Evolutionary conservation across 2,888 invertebrate genomes (phyloP), one percentile per base, ranked within the genome.

Genomic region (Pammene fasciana): DNA sequence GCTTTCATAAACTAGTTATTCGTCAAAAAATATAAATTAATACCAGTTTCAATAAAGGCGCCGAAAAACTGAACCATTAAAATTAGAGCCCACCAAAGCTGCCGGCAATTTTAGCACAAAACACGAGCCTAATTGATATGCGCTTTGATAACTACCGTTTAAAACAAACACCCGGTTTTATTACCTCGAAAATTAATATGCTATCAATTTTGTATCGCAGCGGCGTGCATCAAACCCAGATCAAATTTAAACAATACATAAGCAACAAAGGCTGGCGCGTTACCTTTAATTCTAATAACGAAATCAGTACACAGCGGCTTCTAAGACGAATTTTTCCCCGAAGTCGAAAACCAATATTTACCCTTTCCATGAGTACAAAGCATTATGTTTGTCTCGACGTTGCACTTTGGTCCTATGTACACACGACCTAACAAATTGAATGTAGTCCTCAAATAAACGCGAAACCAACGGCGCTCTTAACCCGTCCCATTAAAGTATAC

Each of bases 341-440:
- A 91, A 92, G 85, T 82, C 84, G 85, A 87, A 82, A 84, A 81
- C 84, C 83, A 92, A 92, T 92, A 92, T 92, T 92, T 86, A 85
- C 89, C 82, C 85, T 85, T 83, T 83, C 86, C 83, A 86, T 90
- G 87, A 89, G 88, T 87, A 92, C 90, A 92, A 92, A 89, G 90
- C 87, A 82, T 87, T 77, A 86, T 89, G 88, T 92, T 92, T 92
- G 88, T 82, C 84, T 78, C 88, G 82, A 84, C 87, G 86, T 90
- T 92, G 92, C 92, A 92, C 91, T 92, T 89, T 85, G 87, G 83
- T 92, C 92, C 92, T 92, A 84, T 88, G 90, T 88, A 92, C 90
- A 92, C 92, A 83, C 76, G 73, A 80, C 86, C 84, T 87, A 83
- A 90, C 88, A 87, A 89, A 87, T 88, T 86, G 86, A 88, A 85